Percentiles rank a stretch among this genome's conserved stretches.
phyloP scores from a whole-genome alignment of 2,888 invertebrate species.

The Myopa testacea region DNA sequence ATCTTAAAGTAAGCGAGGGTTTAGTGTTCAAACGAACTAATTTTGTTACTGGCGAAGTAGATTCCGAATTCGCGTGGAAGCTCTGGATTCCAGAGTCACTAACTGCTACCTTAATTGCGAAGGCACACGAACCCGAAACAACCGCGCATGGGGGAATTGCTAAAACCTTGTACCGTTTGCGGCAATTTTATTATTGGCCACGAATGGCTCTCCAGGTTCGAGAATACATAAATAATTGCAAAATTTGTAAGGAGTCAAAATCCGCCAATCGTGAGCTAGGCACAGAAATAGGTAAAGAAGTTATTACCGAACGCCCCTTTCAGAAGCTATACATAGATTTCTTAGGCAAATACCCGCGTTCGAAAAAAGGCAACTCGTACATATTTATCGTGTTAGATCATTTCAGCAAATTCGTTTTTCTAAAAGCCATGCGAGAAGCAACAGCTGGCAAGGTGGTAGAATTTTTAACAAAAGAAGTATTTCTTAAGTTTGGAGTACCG shows the following conservation, averaged over 20 bases:
- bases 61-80: constrained; percentile 20
- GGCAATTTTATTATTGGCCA: constrained; percentile 30
- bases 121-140: constrained; percentile 32
- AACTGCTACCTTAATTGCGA: constrained; percentile 18
- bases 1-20: background rate
- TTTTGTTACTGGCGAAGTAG: background rate
- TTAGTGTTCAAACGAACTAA: background rate
- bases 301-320: background rate
- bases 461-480: background rate
- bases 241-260: constrained; percentile 34
- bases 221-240: constrained; percentile 13
- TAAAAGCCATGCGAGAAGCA: background rate
- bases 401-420: constrained; percentile 1
- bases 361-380: constrained; percentile 15
- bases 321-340: constrained; percentile 38
- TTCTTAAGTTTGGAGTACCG: constrained; percentile 12
- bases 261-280: constrained; percentile 5
- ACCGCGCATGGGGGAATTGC: constrained; percentile 35
- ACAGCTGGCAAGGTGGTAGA: background rate
- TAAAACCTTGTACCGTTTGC: background rate
- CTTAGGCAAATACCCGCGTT: constrained; percentile 8
- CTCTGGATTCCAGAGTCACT: constrained; percentile 35
- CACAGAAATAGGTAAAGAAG: constrained; percentile 5
- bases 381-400: constrained; percentile 7
- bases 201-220: constrained; percentile 29